phyloP scores from a whole-genome alignment of 2,113 vertebrate genomes.

The Vidua macroura region DNA sequence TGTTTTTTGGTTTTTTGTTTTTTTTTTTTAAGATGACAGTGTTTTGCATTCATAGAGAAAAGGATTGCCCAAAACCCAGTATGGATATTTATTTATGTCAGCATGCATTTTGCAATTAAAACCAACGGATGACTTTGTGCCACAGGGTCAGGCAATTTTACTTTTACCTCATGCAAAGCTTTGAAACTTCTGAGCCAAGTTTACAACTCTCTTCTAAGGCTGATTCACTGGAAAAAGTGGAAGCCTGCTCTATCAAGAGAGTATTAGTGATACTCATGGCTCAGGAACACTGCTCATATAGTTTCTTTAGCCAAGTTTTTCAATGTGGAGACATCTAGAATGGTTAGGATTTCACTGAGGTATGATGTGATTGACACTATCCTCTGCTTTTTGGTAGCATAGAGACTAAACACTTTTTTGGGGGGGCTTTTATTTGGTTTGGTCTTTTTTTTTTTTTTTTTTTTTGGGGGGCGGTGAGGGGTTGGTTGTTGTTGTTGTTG shows the following conservation, averaged over 20 bases:
- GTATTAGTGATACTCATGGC: neutral
- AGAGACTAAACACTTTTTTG: neutral
- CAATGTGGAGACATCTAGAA: neutral
- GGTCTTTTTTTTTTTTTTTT: neutral
- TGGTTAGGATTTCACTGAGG: neutral
- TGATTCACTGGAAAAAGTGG: neutral
- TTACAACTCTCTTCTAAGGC: neutral
- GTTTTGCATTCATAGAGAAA: neutral
- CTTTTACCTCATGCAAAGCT: neutral
- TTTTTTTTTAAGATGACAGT: neutral
- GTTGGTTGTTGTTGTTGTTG: neutral
- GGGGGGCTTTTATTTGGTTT: too few relatives aligned
- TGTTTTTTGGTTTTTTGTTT: accelerated
- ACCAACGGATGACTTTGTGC: neutral
- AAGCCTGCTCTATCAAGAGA: neutral
- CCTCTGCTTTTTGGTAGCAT: neutral
- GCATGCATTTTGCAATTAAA: neutral
- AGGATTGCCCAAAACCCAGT: neutral
- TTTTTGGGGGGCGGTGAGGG: too few relatives aligned
- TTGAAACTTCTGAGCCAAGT: neutral
- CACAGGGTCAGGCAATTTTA: neutral
- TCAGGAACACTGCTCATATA: neutral
- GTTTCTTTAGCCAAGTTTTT: neutral
- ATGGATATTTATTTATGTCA: neutral
- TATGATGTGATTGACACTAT: neutral